phyloP scores from a whole-genome alignment of 2,797 vertebrate genomes.

The Clarias laeviceps region DNA sequence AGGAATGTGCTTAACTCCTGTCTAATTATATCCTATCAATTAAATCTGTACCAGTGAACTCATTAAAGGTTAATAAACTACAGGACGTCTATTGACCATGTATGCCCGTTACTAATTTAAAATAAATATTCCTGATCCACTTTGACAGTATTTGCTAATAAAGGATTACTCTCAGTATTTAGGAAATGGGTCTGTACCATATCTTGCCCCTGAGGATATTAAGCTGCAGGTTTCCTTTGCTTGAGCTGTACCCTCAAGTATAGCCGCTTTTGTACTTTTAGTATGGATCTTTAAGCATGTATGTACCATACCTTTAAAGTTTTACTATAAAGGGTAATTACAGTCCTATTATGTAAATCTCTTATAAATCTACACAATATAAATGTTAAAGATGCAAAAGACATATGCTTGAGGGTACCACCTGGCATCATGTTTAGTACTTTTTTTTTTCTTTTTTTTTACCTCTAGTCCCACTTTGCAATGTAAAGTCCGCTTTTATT shows the following conservation, averaged over 20 bases:
- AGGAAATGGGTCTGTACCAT: too few species aligned
- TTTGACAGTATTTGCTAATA: neutral
- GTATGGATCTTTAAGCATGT: neutral
- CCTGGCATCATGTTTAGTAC: neutral
- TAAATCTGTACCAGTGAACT: neutral
- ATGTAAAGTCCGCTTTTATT: neutral
- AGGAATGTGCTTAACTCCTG: conserved; percentile 10
- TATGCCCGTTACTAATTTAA: neutral
- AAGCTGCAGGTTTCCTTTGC: neutral
- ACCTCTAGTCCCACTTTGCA: neutral
- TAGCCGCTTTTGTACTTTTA: neutral
- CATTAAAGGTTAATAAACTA: neutral
- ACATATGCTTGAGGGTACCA: neutral
- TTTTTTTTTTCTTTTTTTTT: neutral
- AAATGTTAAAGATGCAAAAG: neutral
- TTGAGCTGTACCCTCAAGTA: neutral
- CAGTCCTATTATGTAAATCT: neutral
- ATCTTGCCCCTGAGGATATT: neutral
- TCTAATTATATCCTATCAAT: neutral
- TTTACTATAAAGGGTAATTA: neutral
- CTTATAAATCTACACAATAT: neutral
- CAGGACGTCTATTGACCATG: neutral
- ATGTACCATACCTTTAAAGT: neutral
- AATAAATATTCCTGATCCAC: neutral
- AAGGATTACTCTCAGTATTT: neutral